phyloP scores from a whole-genome alignment of 1,140 invertebrate genomes.

The Neodiprion pinetum region DNA sequence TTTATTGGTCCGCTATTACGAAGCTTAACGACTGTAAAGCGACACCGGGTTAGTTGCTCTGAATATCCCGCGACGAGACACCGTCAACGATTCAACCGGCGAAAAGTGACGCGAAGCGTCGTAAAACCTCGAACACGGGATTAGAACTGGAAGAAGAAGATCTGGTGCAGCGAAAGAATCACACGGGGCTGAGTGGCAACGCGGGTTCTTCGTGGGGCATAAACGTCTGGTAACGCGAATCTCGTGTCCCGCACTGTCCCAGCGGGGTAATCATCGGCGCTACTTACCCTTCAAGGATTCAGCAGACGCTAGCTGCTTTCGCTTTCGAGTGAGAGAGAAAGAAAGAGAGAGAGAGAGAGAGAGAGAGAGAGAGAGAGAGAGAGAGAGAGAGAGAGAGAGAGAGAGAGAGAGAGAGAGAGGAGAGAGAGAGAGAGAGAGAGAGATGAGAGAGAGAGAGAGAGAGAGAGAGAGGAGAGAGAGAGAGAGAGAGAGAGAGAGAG shows the following conservation, averaged over 20 bases:
- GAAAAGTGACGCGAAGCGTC: not conserved
- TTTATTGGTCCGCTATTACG: conserved; percentile 56
- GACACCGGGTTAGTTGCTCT: conserved; percentile 26
- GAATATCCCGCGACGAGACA: too few species aligned
- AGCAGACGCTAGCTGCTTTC: conserved; percentile 26
- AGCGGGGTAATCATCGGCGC: conserved; percentile 49
- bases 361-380: too few species aligned
- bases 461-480: conserved; percentile 15
- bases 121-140: not conserved
- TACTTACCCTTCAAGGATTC: conserved; percentile 42
- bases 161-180: not conserved
- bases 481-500: conserved; percentile 23
- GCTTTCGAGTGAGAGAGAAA: conserved; percentile 20
- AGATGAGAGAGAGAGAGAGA: conserved; percentile 15
- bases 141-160: not conserved
- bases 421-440: conserved; percentile 19
- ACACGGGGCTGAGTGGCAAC: conserved; percentile 20
- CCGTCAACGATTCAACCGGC: too few species aligned
- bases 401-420: conserved; percentile 20
- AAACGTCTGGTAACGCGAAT: conserved; percentile 28
- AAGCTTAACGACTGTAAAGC: conserved; percentile 60
- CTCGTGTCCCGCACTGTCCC: conserved; percentile 35
- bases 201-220: conserved; percentile 38
- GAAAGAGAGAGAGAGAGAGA: conserved; percentile 21
- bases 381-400: conserved; percentile 19